These are phyloP conservation scores for Limnephilus auricula DNA, from an alignment of 2,888 invertebrate species.

Conservation along the genomic window DNA sequence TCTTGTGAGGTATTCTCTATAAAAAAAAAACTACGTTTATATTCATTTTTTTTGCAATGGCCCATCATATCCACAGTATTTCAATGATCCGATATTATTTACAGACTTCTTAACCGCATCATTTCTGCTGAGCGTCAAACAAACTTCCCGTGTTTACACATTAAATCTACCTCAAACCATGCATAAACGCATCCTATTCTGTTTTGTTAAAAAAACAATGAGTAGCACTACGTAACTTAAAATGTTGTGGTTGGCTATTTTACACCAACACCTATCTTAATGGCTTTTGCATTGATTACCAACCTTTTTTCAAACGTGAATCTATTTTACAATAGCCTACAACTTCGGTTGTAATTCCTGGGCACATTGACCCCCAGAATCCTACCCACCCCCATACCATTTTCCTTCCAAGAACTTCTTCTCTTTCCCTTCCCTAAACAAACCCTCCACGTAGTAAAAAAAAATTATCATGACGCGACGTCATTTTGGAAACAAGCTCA, in stretches of 20 bases:
- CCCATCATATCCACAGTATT: not conserved
- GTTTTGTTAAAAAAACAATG: not conserved
- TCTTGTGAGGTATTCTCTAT: no score
- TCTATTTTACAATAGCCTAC: no score
- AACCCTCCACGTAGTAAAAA: no score
- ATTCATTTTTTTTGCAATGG: not conserved
- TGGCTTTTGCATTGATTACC: not conserved
- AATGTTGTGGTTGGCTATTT: not conserved
- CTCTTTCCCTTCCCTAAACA: no score
- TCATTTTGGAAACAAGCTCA: no score
- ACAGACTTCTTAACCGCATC: not conserved
- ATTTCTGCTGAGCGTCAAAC: not conserved
- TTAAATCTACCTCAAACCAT: not conserved
- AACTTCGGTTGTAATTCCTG: no score
- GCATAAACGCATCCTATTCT: not conserved
- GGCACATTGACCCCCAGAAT: no score
- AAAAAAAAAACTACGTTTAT: no score
- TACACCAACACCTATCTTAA: not conserved
- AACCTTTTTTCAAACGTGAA: no score
- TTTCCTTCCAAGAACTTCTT: no score
- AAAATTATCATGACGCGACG: no score
- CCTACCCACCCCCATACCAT: no score
- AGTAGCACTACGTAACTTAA: not conserved
- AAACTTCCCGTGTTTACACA: not conserved
- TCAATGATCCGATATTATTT: not conserved